Conservation (phyloP, 2,797 vertebrate species). For the Labroides dimidiatus region DNA sequence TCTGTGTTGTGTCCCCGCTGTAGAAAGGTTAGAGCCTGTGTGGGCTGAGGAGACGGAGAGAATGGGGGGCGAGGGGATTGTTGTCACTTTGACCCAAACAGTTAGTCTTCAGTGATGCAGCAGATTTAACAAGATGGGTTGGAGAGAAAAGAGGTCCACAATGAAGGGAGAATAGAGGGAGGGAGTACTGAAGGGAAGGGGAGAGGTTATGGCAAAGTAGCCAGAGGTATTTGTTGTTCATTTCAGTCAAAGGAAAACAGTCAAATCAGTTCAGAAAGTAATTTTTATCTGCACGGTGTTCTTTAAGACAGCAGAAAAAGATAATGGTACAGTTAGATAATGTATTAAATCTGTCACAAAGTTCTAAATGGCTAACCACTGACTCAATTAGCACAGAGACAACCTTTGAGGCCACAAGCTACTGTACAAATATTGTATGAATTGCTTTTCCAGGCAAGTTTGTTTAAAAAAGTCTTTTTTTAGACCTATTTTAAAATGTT, state of each 20-base stretch:
- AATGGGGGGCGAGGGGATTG: slow-evolving; percentile 32
- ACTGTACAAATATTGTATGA: no score
- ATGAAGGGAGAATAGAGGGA: neutral
- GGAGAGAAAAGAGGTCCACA: slow-evolving; percentile 29
- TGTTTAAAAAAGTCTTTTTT: no score
- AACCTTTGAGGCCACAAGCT: no score
- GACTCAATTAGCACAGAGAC: no score
- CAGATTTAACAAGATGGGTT: slow-evolving; percentile 55
- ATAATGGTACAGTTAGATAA: accelerated
- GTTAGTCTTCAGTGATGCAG: slow-evolving; percentile 68
- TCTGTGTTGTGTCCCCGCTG: slow-evolving; percentile 38
- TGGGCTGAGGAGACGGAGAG: slow-evolving; percentile 40
- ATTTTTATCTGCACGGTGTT: neutral
- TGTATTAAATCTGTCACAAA: no score
- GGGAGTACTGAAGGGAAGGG: neutral
- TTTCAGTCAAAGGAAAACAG: slow-evolving; percentile 2
- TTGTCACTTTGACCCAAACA: slow-evolving; percentile 52
- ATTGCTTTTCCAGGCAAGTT: no score
- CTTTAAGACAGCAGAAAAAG: no score
- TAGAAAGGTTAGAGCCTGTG: slow-evolving; percentile 55
- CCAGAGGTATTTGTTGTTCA: slow-evolving; percentile 4
- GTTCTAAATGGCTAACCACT: no score
- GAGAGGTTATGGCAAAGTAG: neutral
- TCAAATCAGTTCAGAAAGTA: slow-evolving; percentile 2
- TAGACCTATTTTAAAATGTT: no score